These are phyloP conservation scores for Pemphigus obesinymphae DNA, from an alignment of 1,140 invertebrate genomes.

Conservation along the genomic window DNA sequence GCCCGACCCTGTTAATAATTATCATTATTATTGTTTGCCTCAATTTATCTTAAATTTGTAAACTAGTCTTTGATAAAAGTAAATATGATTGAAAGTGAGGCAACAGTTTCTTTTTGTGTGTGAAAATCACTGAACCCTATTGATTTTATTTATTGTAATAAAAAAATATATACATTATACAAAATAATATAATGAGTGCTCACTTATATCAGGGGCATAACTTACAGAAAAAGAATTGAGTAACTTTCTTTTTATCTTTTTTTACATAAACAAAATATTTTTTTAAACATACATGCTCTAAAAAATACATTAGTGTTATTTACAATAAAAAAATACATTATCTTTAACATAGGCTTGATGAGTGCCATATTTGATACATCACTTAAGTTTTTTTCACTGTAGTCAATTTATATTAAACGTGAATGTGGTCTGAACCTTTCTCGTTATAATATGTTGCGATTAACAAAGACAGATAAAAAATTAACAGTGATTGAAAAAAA, in stretches of 20 bases:
- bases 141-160: conserved; percentile 34
- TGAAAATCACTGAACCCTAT: conserved; percentile 37
- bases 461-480: conserved; percentile 8
- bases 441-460: background rate
- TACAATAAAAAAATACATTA: conserved; percentile 41
- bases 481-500: conserved; percentile 21
- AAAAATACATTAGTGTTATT: conserved; percentile 40
- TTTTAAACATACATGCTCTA: conserved; percentile 39
- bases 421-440: background rate
- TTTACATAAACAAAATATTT: conserved; percentile 40
- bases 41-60: too few relatives aligned
- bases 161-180: conserved; percentile 41
- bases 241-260: conserved; percentile 22
- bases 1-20: too few relatives aligned
- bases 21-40: too few relatives aligned
- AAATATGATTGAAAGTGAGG: background rate
- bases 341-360: conserved; percentile 38
- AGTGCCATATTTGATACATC: conserved; percentile 38
- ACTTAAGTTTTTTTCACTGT: conserved; percentile 20
- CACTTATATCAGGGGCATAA: conserved; percentile 18
- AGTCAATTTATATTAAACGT: conserved; percentile 19
- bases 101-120: background rate
- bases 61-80: too few relatives aligned
- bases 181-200: conserved; percentile 39
- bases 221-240: conserved; percentile 23